phyloP scores from a whole-genome alignment of 2,113 vertebrate genomes.

The Paratilapia polleni region DNA sequence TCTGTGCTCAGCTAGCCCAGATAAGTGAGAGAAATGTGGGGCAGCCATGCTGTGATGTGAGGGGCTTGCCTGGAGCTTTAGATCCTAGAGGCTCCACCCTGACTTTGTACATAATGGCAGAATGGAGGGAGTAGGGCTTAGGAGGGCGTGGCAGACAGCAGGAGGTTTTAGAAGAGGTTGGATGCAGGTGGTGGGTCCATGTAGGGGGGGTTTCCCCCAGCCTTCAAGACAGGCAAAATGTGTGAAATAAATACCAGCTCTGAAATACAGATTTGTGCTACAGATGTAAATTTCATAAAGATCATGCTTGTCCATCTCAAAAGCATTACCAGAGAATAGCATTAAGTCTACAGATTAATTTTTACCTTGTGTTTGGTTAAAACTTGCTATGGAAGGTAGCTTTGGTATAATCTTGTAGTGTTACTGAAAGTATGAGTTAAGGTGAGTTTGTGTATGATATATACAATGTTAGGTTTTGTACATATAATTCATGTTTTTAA shows the following conservation, averaged over 20 bases:
- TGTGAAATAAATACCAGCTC: not conserved
- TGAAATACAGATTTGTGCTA: constrained; percentile 2
- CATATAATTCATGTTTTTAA: no score
- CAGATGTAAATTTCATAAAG: not conserved
- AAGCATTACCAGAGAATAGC: not conserved
- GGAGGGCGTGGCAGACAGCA: constrained; percentile 17
- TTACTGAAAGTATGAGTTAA: no score
- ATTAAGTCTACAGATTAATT: not conserved
- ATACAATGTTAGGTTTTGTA: no score
- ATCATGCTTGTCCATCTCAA: not conserved
- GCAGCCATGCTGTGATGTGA: constrained; percentile 52
- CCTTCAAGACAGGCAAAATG: not conserved
- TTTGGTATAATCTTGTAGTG: no score
- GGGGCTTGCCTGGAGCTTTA: constrained; percentile 39
- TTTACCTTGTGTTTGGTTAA: not conserved
- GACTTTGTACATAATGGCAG: constrained; percentile 23
- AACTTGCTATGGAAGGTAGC: not conserved
- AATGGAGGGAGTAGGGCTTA: constrained; percentile 22
- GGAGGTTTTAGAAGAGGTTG: constrained; percentile 7
- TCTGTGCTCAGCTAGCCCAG: constrained; percentile 63
- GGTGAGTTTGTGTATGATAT: no score
- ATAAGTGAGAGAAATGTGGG: constrained; percentile 70
- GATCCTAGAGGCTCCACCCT: constrained; percentile 32
- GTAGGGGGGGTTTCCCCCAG: not conserved
- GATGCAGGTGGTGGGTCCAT: constrained; percentile 19